Evolutionary conservation across 2,888 invertebrate species (phyloP).

Genomic region (Drosophila subsilvestris): DNA sequence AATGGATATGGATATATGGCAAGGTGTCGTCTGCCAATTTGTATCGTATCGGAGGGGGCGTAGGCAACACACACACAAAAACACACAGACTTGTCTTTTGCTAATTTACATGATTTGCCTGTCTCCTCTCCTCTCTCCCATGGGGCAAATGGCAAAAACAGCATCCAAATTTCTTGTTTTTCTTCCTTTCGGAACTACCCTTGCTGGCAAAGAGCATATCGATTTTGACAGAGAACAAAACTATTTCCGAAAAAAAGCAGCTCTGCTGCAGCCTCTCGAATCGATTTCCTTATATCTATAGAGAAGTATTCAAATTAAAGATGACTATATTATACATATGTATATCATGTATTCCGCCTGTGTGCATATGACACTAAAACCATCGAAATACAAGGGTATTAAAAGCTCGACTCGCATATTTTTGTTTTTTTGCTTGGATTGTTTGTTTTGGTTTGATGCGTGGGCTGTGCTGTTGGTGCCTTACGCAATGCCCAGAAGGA

Average conservation of each 20-base stretch:
- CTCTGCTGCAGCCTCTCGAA: not conserved
- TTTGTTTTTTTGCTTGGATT: conserved; percentile 32
- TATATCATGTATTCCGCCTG: too few species aligned
- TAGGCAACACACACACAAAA: conserved; percentile 15
- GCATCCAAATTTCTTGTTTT: not conserved
- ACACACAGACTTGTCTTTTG: conserved; percentile 8
- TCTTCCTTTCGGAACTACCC: not conserved
- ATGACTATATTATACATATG: not conserved
- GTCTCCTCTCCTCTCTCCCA: conserved; percentile 20
- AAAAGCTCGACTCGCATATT: conserved; percentile 6
- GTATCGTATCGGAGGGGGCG: conserved; percentile 35
- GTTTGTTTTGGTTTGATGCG: conserved; percentile 59
- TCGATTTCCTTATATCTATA: not conserved
- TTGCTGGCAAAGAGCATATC: not conserved
- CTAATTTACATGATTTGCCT: conserved; percentile 20
- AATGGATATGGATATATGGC: conserved; percentile 41
- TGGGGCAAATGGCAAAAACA: conserved; percentile 7
- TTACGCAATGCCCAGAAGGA: conserved; percentile 28
- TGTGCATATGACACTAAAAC: too few species aligned
- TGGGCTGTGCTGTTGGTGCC: conserved; percentile 47
- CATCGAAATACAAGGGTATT: not conserved
- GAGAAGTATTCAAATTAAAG: not conserved
- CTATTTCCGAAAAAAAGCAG: not conserved
- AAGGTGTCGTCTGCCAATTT: conserved; percentile 37
- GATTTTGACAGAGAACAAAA: not conserved